Conservation (phyloP, 2,797 vertebrate genomes). For the Epinephelus malabaricus region DNA sequence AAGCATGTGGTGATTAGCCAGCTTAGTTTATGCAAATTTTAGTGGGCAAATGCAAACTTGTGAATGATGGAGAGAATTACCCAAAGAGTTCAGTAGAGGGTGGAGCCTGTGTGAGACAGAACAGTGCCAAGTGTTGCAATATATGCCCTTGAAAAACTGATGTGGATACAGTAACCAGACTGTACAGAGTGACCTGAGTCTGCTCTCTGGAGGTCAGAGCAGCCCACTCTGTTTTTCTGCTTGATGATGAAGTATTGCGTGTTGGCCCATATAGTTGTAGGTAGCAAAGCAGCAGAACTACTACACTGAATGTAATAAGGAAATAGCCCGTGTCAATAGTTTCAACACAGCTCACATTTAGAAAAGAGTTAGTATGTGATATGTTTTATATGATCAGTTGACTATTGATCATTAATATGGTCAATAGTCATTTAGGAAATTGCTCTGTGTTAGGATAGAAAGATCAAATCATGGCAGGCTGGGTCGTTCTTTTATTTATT, state of each 20-base stretch:
- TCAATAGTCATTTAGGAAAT: constrained; percentile 7
- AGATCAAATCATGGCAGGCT: not conserved
- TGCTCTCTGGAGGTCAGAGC: too few relatives aligned
- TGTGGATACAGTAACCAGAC: not conserved
- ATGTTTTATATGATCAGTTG: not conserved
- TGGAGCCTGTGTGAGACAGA: too few relatives aligned
- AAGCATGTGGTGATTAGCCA: too few relatives aligned
- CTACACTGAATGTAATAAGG: not conserved
- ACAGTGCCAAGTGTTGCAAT: too few relatives aligned
- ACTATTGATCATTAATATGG: not conserved
- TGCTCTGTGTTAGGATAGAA: not conserved
- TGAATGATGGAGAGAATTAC: too few relatives aligned
- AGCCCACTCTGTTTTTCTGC: not conserved
- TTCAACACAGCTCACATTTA: not conserved
- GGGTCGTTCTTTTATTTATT: constrained; percentile 9
- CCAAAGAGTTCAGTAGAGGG: too few relatives aligned
- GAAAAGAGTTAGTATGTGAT: not conserved
- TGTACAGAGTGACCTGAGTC: too few relatives aligned
- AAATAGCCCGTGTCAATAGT: not conserved
- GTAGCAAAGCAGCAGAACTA: not conserved
- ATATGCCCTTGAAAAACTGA: not conserved
- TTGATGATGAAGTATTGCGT: not conserved
- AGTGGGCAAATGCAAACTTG: too few relatives aligned
- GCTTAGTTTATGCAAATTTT: too few relatives aligned
- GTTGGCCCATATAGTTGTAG: too few relatives aligned